Percentiles rank a stretch among this genome's conserved stretches.
Conservation (phyloP, 2,888 invertebrate species). For the Athripsodes cinereus region DNA sequence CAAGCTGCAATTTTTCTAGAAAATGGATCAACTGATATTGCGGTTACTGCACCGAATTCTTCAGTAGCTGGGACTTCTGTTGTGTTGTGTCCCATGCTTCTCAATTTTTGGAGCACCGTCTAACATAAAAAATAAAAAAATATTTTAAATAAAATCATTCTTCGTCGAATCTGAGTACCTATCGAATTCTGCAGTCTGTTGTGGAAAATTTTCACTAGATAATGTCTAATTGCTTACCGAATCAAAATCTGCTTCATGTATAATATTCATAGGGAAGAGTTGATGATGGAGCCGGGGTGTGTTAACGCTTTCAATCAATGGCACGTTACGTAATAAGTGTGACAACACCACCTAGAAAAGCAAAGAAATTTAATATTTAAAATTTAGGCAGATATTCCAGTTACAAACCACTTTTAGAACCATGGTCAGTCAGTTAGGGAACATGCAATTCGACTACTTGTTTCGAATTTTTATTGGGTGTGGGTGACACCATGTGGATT, state of each 20-base stretch:
- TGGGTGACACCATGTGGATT: too few species aligned
- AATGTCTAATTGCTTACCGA: constrained; percentile 36
- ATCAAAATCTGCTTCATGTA: constrained; percentile 59
- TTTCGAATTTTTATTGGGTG: too few species aligned
- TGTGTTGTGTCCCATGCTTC: constrained; percentile 48
- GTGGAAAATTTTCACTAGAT: too few species aligned
- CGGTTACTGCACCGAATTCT: constrained; percentile 60
- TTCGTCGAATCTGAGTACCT: too few species aligned
- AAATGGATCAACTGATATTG: constrained; percentile 42
- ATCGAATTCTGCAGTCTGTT: too few species aligned
- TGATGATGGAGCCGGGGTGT: constrained; percentile 81
- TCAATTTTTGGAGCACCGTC: constrained; percentile 43
- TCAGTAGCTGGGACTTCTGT: constrained; percentile 43
- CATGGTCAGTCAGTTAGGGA: too few species aligned
- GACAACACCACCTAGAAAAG: constrained; percentile 56
- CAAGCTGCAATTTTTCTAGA: constrained; percentile 35
- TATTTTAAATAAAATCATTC: not conserved
- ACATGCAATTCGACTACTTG: too few species aligned
- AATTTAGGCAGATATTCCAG: too few species aligned
- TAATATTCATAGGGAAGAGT: constrained; percentile 66
- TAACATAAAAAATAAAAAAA: constrained; percentile 27
- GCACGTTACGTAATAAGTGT: constrained; percentile 58
- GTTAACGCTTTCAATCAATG: constrained; percentile 62
- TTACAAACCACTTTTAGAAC: too few species aligned
- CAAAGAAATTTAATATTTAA: not conserved